These are phyloP conservation scores for Enteromius trimaculatus DNA, from an alignment of 2,797 vertebrate species.

Conservation along the genomic window DNA sequence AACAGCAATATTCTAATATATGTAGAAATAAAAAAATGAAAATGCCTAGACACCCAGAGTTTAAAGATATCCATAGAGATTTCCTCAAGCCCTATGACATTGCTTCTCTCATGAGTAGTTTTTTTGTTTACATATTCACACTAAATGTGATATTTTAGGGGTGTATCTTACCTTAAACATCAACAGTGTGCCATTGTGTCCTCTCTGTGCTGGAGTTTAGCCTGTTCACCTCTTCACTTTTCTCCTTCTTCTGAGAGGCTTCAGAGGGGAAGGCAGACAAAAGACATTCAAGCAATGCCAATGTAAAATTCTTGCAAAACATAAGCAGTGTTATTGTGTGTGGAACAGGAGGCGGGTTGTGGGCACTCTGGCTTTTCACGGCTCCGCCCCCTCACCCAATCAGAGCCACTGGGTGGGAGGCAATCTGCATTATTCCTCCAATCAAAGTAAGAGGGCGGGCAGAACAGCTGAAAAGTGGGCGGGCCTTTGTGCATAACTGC, in stretches of 20 bases:
- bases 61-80: not conserved
- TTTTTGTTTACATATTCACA: not conserved
- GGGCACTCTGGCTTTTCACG: constrained; percentile 58
- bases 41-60: not conserved
- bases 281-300: constrained; percentile 70
- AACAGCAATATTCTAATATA: not conserved
- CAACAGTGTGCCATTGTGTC: constrained; percentile 27
- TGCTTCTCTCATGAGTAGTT: not conserved
- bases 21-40: not conserved
- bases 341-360: constrained; percentile 66
- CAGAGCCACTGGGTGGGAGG: constrained; percentile 61
- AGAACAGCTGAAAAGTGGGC: constrained; percentile 25
- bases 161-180: constrained; percentile 48
- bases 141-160: not conserved
- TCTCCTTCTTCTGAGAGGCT: constrained; percentile 62
- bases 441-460: constrained; percentile 54
- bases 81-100: not conserved
- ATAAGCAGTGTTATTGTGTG: constrained; percentile 70
- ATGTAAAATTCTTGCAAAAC: constrained; percentile 74
- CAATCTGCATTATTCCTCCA: constrained; percentile 59
- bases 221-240: constrained; percentile 15
- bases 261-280: constrained; percentile 67
- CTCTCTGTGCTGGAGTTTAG: not conserved
- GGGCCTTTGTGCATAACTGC: constrained; percentile 41
- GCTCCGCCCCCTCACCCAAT: constrained; percentile 56